Evolutionary conservation across 1,140 invertebrate genomes (phyloP).

Genomic region (Thaumetopoea pityocampa): DNA sequence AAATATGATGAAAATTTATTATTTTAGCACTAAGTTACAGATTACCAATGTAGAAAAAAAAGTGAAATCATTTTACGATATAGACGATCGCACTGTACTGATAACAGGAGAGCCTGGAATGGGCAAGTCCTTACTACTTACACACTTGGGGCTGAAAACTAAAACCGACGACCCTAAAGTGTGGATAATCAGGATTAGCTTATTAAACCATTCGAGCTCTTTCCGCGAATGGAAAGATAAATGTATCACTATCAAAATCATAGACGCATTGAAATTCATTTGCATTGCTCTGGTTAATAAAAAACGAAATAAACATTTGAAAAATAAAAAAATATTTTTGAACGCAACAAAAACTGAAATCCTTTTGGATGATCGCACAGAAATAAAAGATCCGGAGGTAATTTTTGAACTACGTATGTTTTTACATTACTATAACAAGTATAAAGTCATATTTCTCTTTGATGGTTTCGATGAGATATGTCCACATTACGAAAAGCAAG

Average conservation of each 20-base stretch:
- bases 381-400: background rate
- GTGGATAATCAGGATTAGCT: constrained; percentile 14
- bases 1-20: too few species aligned
- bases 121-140: constrained; percentile 16
- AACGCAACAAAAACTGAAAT: background rate
- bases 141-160: constrained; percentile 7
- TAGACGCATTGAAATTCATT: constrained; percentile 4
- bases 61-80: background rate
- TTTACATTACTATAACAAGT: constrained; percentile 4
- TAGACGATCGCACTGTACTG: constrained; percentile 1
- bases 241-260: background rate
- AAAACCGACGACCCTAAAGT: constrained; percentile 1
- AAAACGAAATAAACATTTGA: background rate
- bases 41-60: too few species aligned
- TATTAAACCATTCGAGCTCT: background rate
- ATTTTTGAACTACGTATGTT: constrained; percentile 8
- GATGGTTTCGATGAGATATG: constrained; percentile 12
- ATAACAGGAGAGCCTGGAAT: constrained; percentile 10
- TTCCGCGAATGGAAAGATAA: constrained; percentile 6
- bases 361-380: background rate
- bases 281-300: background rate
- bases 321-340: background rate
- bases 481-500: background rate
- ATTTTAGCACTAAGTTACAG: too few species aligned
- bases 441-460: constrained; percentile 9